Base-by-base conservation (phyloP, 2,797 vertebrate genomes). In the Clamator glandarius region DNA sequence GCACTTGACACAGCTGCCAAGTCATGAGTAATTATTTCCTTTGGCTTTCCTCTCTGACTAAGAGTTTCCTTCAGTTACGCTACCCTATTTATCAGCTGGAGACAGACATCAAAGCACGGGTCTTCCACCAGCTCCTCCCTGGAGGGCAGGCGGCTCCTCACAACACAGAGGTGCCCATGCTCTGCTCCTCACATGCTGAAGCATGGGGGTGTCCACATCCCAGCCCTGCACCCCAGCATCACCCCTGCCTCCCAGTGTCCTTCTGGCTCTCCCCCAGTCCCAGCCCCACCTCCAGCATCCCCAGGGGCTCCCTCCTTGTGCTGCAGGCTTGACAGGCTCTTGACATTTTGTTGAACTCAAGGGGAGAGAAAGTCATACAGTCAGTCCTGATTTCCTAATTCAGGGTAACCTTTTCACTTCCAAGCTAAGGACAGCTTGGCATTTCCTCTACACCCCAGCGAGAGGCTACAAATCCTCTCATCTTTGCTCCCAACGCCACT, bases 201-300 rank as follows among this genome's bases (percentile, higher is more conserved):
- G 58, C n/a, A 11, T 4, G 0, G 8, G 24, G 52, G 12, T 23
- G 1, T 13, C 26, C 1, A 0, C 4, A 12, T 11, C 54, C 57
- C 50, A 44, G 31, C 57, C 55, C 48, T 4, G 63, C 2, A 3
- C 28, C 46, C 55, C 28, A 3, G 42, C 44, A n/a, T 28, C 7
- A 2, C 52, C 48, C 29, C 28, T 20, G 51, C 2, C 16, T 46
- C 35, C 36, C 17, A 1, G 2, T 41, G 51, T 19, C 9, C 33
- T 14, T 29, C 21, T 44, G 35, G 20, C 35, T 64, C 72, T 31
- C 35, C 39, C 1, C 0, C 1, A 3, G 61, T 14, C 54, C 59
- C 7, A 8, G 19, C 17, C 55, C 33, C 44, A 59, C 35, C 28
- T 28, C 54, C 5, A 1, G 67, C 82, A 55, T 6, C 24, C 35